Conservation (phyloP, 2,888 invertebrate species). For the Lepidochitona cinerea region DNA sequence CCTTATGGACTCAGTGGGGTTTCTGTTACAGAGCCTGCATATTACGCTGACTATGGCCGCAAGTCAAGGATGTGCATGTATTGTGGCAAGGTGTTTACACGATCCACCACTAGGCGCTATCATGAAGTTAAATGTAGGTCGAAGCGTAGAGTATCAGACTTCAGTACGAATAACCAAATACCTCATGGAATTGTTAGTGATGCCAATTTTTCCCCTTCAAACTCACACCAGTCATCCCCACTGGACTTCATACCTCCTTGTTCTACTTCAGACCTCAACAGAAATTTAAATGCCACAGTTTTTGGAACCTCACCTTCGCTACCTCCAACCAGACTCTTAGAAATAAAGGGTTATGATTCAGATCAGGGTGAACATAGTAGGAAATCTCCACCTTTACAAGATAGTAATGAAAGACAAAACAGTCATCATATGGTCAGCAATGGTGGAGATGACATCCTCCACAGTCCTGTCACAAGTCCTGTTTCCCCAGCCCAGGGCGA, state of each 20-base stretch:
- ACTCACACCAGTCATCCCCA: conserved; percentile 1
- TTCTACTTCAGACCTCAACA: not conserved
- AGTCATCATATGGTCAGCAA: not conserved
- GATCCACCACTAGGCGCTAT: conserved; percentile 63
- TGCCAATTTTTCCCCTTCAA: not conserved
- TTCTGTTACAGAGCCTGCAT: conserved; percentile 58
- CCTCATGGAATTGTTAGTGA: not conserved
- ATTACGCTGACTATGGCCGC: conserved; percentile 59
- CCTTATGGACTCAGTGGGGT: conserved; percentile 63
- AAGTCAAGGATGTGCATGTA: conserved; percentile 62
- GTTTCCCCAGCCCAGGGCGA: not conserved
- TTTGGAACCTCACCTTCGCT: not conserved
- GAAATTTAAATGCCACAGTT: not conserved
- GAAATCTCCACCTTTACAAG: not conserved
- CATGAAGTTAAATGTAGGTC: conserved; percentile 40
- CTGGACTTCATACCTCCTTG: not conserved
- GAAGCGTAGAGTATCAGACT: not conserved
- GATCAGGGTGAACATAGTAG: not conserved
- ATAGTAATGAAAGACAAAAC: not conserved
- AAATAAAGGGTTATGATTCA: not conserved
- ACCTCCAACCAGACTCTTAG: not conserved
- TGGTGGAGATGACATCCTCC: not conserved
- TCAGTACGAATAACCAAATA: not conserved
- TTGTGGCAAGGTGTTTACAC: conserved; percentile 61
- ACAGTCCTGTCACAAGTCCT: not conserved